Evolutionary conservation across 2,797 vertebrate species (phyloP).

Genomic region (Poecilia gillii): DNA sequence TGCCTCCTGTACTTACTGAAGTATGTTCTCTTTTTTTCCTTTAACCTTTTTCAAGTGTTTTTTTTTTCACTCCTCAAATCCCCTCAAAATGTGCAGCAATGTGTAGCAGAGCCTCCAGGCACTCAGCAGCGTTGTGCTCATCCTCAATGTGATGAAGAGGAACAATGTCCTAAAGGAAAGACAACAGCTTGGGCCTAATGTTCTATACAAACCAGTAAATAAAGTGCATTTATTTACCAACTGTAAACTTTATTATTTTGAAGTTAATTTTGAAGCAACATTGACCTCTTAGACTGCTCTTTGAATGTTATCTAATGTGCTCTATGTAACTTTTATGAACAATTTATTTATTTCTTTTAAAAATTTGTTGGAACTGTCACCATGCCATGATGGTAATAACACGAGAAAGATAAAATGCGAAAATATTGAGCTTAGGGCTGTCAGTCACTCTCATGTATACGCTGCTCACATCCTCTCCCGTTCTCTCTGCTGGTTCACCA

Average conservation of each 20-base stretch:
- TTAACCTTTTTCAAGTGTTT: background rate
- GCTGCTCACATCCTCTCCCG: too few species aligned
- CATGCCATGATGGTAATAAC: too few species aligned
- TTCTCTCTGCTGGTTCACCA: too few species aligned
- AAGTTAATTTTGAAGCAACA: background rate
- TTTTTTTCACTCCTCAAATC: background rate
- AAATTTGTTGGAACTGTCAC: too few species aligned
- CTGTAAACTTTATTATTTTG: background rate
- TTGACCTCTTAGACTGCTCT: slow-evolving; percentile 25
- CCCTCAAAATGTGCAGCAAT: background rate
- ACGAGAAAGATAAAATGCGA: too few species aligned
- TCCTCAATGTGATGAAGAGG: background rate
- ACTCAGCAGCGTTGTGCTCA: background rate
- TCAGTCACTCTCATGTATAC: too few species aligned
- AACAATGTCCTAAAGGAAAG: background rate
- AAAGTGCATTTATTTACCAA: background rate
- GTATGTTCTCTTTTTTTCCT: background rate
- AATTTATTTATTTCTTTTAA: too few species aligned
- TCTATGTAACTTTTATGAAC: too few species aligned
- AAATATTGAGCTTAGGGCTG: too few species aligned
- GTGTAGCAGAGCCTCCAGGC: background rate
- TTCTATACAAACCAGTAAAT: background rate
- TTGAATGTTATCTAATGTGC: slow-evolving; percentile 6
- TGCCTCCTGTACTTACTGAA: background rate
- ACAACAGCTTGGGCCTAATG: background rate